phyloP scores from a whole-genome alignment of 2,888 invertebrate species.

The Acrobasis repandana region DNA sequence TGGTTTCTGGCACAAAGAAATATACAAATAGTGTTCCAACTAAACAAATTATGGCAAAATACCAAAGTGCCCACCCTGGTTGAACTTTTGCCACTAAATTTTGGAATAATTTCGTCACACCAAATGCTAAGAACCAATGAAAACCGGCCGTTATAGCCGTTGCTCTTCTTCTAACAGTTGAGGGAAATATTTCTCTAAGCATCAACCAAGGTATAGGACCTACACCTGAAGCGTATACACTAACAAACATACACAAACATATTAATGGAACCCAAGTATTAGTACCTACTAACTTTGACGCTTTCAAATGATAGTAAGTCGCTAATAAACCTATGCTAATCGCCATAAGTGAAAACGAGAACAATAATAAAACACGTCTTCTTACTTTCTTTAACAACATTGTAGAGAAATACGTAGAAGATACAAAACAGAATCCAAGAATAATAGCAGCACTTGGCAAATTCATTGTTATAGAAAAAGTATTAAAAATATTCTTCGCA shows the following conservation, averaged over 20 bases:
- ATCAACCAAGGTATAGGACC: conserved; percentile 90
- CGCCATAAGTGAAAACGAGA: conserved; percentile 83
- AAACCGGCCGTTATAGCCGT: conserved; percentile 86
- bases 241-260: conserved; percentile 81
- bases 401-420: conserved; percentile 82
- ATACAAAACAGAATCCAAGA: conserved; percentile 83
- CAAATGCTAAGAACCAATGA: conserved; percentile 87
- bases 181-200: conserved; percentile 86
- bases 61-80: conserved; percentile 85
- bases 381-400: conserved; percentile 84
- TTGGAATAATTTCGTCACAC: conserved; percentile 84
- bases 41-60: conserved; percentile 84
- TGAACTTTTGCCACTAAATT: conserved; percentile 80
- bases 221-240: conserved; percentile 85
- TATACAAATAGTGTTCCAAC: conserved; percentile 85
- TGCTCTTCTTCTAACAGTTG: conserved; percentile 84
- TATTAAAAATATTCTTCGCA: conserved; percentile 79
- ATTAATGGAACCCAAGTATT: conserved; percentile 82
- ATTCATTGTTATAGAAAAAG: conserved; percentile 65
- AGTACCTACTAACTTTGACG: conserved; percentile 43
- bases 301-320: conserved; percentile 70
- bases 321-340: conserved; percentile 76
- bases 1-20: conserved; percentile 87
- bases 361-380: conserved; percentile 83
- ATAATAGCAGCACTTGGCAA: conserved; percentile 78